phyloP scores from a whole-genome alignment of 2,888 invertebrate genomes.

The Limnephilus marmoratus region DNA sequence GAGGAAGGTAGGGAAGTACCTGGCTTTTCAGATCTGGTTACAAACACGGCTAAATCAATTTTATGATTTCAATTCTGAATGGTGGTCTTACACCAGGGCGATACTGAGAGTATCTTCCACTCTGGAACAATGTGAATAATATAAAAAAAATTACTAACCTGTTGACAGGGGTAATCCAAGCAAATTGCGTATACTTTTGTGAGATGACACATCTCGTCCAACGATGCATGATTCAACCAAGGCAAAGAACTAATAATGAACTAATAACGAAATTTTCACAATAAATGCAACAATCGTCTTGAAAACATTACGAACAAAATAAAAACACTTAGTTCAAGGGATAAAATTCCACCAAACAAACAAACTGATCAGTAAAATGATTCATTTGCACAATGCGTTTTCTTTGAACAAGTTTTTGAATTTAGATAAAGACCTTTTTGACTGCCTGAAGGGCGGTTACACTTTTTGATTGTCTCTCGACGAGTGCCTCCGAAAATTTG shows the following conservation, averaged over 20 bases:
- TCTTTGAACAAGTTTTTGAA: neutral
- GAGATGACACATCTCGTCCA: neutral
- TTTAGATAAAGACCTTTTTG: neutral
- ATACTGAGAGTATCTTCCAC: too few relatives aligned
- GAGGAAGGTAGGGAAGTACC: too few relatives aligned
- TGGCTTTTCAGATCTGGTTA: too few relatives aligned
- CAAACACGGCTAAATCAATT: too few relatives aligned
- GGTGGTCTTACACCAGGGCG: too few relatives aligned
- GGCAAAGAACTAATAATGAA: too few relatives aligned
- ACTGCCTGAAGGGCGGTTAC: neutral
- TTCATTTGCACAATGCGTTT: neutral
- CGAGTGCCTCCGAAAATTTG: neutral
- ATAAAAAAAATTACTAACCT: neutral
- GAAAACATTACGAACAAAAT: neutral
- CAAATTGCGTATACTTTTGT: neutral
- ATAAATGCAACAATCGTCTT: neutral
- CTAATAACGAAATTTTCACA: neutral
- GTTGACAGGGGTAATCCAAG: neutral
- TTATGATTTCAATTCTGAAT: too few relatives aligned
- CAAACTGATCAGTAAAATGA: neutral
- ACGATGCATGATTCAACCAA: neutral
- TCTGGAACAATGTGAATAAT: too few relatives aligned
- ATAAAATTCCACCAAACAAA: neutral
- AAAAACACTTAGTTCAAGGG: neutral
- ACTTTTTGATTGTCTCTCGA: neutral